Conservation (phyloP, 2,113 vertebrate species). For the Origma solitaria region DNA sequence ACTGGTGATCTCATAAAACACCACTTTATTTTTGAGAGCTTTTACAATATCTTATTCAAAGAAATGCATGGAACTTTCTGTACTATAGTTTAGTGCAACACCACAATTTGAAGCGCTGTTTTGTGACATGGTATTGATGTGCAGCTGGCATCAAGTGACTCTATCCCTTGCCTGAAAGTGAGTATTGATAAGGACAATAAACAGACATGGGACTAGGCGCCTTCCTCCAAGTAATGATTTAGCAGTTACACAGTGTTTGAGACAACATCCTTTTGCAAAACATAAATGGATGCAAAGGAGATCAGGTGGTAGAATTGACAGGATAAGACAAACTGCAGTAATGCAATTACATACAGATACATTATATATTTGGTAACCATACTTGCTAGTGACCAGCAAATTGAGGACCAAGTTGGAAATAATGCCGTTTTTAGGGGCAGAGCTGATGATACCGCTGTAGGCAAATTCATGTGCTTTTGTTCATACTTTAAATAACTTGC, state of each 20-base stretch:
- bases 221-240: conserved; percentile 15
- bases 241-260: neutral
- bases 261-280: neutral
- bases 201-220: neutral
- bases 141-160: conserved; percentile 43
- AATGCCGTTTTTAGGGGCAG: conserved; percentile 31
- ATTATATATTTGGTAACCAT: neutral
- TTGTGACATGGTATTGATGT: conserved; percentile 58
- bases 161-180: neutral
- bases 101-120: neutral
- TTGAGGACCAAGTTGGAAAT: conserved; percentile 45
- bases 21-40: conserved; percentile 38
- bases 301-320: neutral
- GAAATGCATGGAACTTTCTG: conserved; percentile 33
- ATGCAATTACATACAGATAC: conserved; percentile 1
- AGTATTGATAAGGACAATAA: neutral
- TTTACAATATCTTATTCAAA: conserved; percentile 28
- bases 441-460: neutral
- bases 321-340: neutral
- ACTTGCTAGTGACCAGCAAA: conserved; percentile 45
- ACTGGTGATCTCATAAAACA: conserved; percentile 57
- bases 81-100: conserved; percentile 14
- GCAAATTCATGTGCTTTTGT: conserved; percentile 11
- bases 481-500: conserved; percentile 5
- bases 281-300: neutral